Conservation (phyloP, 2,888 invertebrate species). For the Salticus scenicus region DNA sequence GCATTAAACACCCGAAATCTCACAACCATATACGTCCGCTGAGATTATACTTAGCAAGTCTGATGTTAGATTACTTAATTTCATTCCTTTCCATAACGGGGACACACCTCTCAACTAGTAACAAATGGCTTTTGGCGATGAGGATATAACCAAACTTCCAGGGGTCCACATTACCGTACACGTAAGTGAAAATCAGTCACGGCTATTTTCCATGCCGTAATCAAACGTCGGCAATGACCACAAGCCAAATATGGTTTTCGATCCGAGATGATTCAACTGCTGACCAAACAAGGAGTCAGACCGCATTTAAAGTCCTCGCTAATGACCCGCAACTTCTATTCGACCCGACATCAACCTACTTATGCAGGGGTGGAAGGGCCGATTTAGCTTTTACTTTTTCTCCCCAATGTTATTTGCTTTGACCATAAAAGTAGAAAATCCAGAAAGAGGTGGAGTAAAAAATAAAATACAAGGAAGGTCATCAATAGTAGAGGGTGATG, state of each 20-base stretch:
- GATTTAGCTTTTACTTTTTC: background rate
- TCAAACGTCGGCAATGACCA: background rate
- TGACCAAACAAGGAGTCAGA: background rate
- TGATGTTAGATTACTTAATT: no score
- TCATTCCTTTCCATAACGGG: no score
- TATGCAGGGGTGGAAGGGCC: conserved; percentile 22
- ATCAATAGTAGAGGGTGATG: background rate
- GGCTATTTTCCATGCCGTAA: no score
- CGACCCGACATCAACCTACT: background rate
- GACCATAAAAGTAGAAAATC: conserved; percentile 1
- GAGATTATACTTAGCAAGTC: no score
- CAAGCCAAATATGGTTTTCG: background rate
- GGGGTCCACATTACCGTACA: no score
- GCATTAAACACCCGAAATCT: no score
- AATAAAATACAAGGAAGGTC: background rate
- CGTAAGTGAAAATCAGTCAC: no score
- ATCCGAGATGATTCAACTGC: background rate
- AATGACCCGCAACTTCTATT: conserved; percentile 4
- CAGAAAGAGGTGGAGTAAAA: background rate
- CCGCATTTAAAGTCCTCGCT: background rate
- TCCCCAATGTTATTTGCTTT: background rate
- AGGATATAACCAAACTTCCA: no score
- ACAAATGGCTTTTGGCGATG: no score
- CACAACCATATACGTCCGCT: no score
- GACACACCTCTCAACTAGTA: no score